A percentile compares a stretch with the other conserved stretches of the same genome.
These are phyloP conservation scores for Platynereis dumerilii DNA, from an alignment of 2,888 invertebrate species.

Conservation along the genomic window DNA sequence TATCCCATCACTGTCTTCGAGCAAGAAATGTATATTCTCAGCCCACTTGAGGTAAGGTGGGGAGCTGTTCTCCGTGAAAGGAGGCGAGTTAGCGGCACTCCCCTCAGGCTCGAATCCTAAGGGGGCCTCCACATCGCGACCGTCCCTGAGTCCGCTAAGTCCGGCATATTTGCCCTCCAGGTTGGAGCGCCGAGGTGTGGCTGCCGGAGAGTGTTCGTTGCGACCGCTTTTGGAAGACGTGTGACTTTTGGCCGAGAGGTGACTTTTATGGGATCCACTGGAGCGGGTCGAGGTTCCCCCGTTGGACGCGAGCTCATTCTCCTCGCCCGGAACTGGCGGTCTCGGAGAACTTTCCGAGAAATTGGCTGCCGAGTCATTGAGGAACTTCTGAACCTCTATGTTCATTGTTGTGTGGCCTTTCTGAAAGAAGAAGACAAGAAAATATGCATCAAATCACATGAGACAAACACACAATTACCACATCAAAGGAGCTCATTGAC, in stretches of 20 bases:
- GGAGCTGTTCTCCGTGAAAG: conserved; percentile 63
- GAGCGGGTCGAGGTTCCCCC: conserved; percentile 57
- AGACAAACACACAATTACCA: background rate
- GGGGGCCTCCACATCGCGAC: conserved; percentile 61
- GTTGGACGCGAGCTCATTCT: conserved; percentile 59
- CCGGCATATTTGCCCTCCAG: conserved; percentile 43
- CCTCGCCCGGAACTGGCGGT: conserved; percentile 61
- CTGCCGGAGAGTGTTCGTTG: conserved; percentile 52
- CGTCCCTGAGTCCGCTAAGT: conserved; percentile 28
- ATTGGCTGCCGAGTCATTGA: conserved; percentile 56
- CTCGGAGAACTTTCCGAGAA: conserved; percentile 58
- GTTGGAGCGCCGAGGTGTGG: conserved; percentile 58
- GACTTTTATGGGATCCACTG: conserved; percentile 57
- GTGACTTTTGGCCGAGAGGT: conserved; percentile 32
- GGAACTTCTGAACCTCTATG: conserved; percentile 31
- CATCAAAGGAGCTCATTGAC: background rate
- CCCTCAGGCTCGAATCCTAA: conserved; percentile 70
- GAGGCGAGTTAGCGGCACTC: conserved; percentile 65
- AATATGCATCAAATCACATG: background rate
- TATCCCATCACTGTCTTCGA: conserved; percentile 89
- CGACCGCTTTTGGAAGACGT: conserved; percentile 34
- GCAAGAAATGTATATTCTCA: conserved; percentile 79
- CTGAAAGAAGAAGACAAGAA: conserved; percentile 2
- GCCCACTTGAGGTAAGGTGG: conserved; percentile 90
- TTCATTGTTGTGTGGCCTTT: conserved; percentile 15